Conservation (phyloP, 2,797 vertebrate genomes). For the Cheirogaleus major region DNA sequence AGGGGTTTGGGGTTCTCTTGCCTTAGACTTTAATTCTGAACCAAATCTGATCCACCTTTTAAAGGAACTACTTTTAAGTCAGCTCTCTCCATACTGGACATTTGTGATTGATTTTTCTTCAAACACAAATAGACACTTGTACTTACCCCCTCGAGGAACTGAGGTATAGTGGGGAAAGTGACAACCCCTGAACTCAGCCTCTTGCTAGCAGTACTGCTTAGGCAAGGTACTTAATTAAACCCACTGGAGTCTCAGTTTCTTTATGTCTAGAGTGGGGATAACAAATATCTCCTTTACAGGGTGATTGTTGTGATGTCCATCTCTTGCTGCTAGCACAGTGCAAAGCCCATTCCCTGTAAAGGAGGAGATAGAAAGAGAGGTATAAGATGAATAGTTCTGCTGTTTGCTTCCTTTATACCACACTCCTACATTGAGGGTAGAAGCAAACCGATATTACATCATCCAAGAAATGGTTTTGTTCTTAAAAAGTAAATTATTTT, state of each 20-base stretch:
- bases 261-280: background rate
- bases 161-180: background rate
- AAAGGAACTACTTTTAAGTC: conserved; percentile 1
- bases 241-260: background rate
- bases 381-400: background rate
- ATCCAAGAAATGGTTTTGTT: background rate
- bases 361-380: background rate
- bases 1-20: background rate
- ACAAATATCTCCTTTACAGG: background rate
- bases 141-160: background rate
- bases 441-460: background rate
- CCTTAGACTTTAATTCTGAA: conserved; percentile 19
- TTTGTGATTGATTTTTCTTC: background rate
- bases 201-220: background rate
- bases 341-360: background rate
- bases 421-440: background rate
- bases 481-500: background rate
- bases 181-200: background rate
- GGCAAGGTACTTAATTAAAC: background rate
- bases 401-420: background rate
- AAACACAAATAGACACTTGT: background rate
- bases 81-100: background rate
- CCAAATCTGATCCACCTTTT: background rate
- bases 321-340: background rate
- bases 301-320: background rate